Evolutionary conservation across 2,797 vertebrate species (phyloP).

Genomic region (Propithecus perrieri): DNA sequence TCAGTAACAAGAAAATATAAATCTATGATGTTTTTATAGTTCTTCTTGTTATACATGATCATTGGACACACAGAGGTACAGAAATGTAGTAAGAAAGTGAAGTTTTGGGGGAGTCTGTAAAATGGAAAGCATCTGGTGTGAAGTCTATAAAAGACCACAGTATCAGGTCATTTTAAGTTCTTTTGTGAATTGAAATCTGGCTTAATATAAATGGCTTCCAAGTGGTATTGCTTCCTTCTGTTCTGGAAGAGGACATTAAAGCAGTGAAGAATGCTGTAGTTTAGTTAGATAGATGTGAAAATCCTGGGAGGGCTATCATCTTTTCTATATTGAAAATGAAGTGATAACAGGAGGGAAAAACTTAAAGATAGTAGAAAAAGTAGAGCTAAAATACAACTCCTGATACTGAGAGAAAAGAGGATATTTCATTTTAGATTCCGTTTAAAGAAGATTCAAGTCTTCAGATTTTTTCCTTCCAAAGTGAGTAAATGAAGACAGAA

Average conservation of each 20-base stretch:
- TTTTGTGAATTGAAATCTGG: conserved; percentile 57
- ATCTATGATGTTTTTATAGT: conserved; percentile 48
- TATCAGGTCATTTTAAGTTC: conserved; percentile 44
- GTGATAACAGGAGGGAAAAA: neutral
- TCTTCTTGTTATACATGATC: conserved; percentile 41
- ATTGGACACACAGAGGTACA: conserved; percentile 1
- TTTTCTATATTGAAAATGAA: neutral
- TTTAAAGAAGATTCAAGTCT: conserved; percentile 35
- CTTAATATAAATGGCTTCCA: conserved; percentile 49
- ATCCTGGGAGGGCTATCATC: neutral
- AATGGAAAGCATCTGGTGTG: conserved; percentile 57
- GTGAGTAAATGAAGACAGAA: conserved; percentile 19
- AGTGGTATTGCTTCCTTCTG: conserved; percentile 46
- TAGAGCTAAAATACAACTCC: neutral
- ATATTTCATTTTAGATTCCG: conserved; percentile 18
- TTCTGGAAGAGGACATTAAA: conserved; percentile 41
- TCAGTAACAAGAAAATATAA: conserved; percentile 28
- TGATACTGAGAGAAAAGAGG: neutral
- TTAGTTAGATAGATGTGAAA: neutral
- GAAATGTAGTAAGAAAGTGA: conserved; percentile 35
- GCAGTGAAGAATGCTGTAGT: neutral
- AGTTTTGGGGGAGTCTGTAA: conserved; percentile 53
- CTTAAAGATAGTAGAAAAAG: neutral
- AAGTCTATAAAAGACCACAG: conserved; percentile 58
- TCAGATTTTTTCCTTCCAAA: conserved; percentile 41